These are phyloP conservation scores for Rana temporaria DNA, from an alignment of 2,113 vertebrate genomes.

Conservation along the genomic window DNA sequence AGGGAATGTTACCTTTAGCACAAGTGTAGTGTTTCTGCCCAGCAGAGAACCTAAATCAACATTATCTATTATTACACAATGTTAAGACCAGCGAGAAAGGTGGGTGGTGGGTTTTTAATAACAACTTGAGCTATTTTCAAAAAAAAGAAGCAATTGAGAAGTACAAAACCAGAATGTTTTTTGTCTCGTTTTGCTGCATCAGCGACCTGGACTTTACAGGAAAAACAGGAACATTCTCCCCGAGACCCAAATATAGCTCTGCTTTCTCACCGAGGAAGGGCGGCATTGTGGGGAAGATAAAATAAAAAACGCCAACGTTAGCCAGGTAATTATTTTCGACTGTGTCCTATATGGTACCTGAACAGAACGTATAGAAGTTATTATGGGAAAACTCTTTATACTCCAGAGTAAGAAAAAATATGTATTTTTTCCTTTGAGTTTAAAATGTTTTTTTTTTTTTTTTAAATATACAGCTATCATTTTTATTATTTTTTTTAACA, in stretches of 20 bases:
- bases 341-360: not conserved
- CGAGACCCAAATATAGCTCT: conserved; percentile 81
- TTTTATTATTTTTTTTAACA: too few relatives aligned
- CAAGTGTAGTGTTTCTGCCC: conserved; percentile 91
- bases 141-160: conserved; percentile 82
- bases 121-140: conserved; percentile 81
- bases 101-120: conserved; percentile 85
- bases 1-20: conserved; percentile 94
- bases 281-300: conserved; percentile 62
- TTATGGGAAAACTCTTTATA: too few relatives aligned
- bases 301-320: not conserved
- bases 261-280: conserved; percentile 80
- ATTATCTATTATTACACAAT: conserved; percentile 90
- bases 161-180: conserved; percentile 81
- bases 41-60: conserved; percentile 93
- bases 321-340: not conserved
- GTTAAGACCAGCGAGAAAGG: conserved; percentile 86
- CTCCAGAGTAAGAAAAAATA: too few relatives aligned
- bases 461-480: too few relatives aligned
- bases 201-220: conserved; percentile 78
- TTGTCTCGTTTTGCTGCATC: conserved; percentile 87
- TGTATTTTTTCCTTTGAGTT: too few relatives aligned
- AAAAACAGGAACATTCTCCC: conserved; percentile 76
- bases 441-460: too few relatives aligned
- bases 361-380: too few relatives aligned